Percentiles rank a stretch among this genome's conserved stretches.
phyloP scores from a whole-genome alignment of 2,113 vertebrate genomes.

The Laterallus jamaicensis region DNA sequence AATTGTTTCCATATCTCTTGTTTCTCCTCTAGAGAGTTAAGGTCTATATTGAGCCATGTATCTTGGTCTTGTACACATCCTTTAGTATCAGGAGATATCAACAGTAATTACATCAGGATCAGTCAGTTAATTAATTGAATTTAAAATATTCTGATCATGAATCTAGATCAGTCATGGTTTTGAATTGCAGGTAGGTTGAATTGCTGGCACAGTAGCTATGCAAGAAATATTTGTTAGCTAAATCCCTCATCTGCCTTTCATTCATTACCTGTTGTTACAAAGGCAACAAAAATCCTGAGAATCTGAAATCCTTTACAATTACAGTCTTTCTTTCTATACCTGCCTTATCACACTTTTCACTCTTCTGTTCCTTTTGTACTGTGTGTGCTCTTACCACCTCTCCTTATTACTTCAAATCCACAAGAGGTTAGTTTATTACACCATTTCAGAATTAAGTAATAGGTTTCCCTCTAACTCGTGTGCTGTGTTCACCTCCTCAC shows the following conservation, averaged over 20 bases:
- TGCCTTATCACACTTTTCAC: not conserved
- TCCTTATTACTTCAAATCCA: not conserved
- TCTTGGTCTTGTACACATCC: not conserved
- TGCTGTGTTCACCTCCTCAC: not conserved
- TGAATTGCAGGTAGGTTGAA: not conserved
- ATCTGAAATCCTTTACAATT: not conserved
- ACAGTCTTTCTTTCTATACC: not conserved
- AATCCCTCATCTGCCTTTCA: not conserved
- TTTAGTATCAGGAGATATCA: not conserved
- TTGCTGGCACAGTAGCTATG: not conserved
- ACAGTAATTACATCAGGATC: conserved; percentile 7
- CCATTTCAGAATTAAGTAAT: not conserved
- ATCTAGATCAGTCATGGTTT: not conserved
- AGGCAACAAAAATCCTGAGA: conserved; percentile 15
- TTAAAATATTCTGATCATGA: conserved; percentile 29
- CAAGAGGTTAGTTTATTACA: not conserved
- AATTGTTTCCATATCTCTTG: not conserved
- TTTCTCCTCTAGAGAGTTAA: not conserved
- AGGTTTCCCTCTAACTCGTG: not conserved
- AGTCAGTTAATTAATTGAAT: not conserved
- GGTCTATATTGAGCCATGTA: not conserved
- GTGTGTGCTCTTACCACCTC: not conserved
- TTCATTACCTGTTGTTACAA: conserved; percentile 5
- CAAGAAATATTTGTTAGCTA: conserved; percentile 17
- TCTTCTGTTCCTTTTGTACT: not conserved